phyloP scores from a whole-genome alignment of 2,797 vertebrate species.

The Tangara arthus region DNA sequence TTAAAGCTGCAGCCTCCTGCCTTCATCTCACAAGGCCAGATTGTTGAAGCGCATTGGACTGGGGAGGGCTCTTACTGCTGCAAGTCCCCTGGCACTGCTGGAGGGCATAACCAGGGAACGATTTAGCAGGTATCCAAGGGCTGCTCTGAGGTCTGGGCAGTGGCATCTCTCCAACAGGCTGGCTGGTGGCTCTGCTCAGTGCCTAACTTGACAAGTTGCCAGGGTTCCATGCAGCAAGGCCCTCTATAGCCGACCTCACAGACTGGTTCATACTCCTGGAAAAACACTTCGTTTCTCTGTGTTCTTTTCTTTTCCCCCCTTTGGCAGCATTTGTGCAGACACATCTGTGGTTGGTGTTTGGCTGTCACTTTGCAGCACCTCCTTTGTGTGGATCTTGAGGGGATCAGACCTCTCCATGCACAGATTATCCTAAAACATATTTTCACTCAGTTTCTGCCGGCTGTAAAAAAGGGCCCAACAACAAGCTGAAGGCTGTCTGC shows the following conservation, averaged over 20 bases:
- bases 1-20: not conserved
- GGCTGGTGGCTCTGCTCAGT: not conserved
- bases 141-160: not conserved
- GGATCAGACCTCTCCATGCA: not conserved
- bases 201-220: not conserved
- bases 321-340: not conserved
- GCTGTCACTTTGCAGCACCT: not conserved
- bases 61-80: not conserved
- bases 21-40: not conserved
- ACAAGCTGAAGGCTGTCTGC: not conserved
- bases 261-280: not conserved
- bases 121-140: not conserved
- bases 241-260: not conserved
- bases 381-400: accelerated
- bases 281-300: not conserved
- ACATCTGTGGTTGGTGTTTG: not conserved
- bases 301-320: not conserved
- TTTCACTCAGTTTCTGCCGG: not conserved
- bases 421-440: not conserved
- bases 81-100: not conserved
- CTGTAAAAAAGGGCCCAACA: not conserved
- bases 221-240: not conserved
- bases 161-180: not conserved
- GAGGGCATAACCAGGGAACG: not conserved
- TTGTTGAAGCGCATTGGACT: not conserved